These are phyloP conservation scores for Dryobota labecula DNA, from an alignment of 2,888 invertebrate species.

Conservation along the genomic window DNA sequence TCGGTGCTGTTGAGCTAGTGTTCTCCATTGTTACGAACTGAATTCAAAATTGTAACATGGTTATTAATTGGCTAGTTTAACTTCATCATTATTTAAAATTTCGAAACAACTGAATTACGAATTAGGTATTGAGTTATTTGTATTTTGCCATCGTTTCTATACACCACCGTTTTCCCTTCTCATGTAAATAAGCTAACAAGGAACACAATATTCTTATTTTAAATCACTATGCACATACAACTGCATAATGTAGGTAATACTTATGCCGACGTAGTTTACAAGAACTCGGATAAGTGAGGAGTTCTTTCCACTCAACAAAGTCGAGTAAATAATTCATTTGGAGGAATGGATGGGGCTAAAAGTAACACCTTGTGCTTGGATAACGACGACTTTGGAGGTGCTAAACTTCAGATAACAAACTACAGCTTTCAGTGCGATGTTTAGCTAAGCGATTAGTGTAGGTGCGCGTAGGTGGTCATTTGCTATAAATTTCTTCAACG, in stretches of 20 bases:
- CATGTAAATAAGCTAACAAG: constrained; percentile 4
- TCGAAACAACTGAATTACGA: constrained; percentile 2
- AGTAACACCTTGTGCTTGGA: constrained; percentile 67
- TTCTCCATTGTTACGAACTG: constrained; percentile 31
- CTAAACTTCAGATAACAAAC: constrained; percentile 74
- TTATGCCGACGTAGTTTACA: constrained; percentile 22
- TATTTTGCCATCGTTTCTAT: background rate
- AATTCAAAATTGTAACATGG: constrained; percentile 30
- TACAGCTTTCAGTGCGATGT: constrained; percentile 72
- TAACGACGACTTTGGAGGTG: constrained; percentile 68
- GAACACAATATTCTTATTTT: constrained; percentile 4
- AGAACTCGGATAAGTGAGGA: constrained; percentile 33
- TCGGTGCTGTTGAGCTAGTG: constrained; percentile 32
- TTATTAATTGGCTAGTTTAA: constrained; percentile 25
- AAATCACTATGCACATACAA: constrained; percentile 23
- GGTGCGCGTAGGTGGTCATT: constrained; percentile 73
- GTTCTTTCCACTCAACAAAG: constrained; percentile 49
- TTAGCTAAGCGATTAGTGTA: constrained; percentile 75
- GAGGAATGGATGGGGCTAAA: constrained; percentile 63
- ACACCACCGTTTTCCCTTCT: background rate
- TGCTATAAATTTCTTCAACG: constrained; percentile 71
- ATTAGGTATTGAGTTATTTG: constrained; percentile 4
- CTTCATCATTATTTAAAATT: constrained; percentile 1
- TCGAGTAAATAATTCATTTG: constrained; percentile 58
- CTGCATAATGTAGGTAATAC: constrained; percentile 18